These are phyloP conservation scores for Cephus runcator DNA, from an alignment of 2,888 invertebrate genomes.

Conservation along the genomic window DNA sequence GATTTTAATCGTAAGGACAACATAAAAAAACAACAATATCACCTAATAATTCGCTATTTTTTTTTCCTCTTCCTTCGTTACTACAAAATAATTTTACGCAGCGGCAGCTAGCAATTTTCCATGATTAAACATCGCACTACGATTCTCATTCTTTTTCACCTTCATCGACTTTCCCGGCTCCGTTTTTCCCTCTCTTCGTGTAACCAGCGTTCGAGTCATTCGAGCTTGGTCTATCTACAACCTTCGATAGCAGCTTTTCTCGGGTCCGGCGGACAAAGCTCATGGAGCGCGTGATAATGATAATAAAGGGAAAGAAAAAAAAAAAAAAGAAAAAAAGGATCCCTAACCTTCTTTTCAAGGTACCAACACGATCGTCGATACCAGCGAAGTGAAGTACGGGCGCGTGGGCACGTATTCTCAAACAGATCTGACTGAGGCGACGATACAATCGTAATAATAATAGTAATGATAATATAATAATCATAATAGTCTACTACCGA, in stretches of 20 bases:
- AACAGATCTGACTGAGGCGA: background rate
- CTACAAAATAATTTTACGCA: background rate
- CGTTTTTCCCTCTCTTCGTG: conserved; percentile 16
- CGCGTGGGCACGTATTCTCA: background rate
- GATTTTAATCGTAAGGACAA: conserved; percentile 52
- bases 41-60: conserved; percentile 53
- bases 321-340: background rate
- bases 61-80: conserved; percentile 4
- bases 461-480: background rate
- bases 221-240: background rate
- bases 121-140: background rate
- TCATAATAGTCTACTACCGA: background rate
- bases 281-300: background rate
- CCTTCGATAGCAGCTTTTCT: background rate
- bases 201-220: background rate
- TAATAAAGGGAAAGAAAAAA: background rate
- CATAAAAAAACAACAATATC: conserved; percentile 56
- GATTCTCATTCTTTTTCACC: background rate
- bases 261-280: background rate
- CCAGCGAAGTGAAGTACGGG: background rate
- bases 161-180: background rate
- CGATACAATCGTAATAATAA: background rate
- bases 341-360: background rate
- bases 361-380: background rate
- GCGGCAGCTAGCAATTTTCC: background rate